Base-by-base conservation (phyloP, 2,113 vertebrate species). In the Papio anubis region DNA sequence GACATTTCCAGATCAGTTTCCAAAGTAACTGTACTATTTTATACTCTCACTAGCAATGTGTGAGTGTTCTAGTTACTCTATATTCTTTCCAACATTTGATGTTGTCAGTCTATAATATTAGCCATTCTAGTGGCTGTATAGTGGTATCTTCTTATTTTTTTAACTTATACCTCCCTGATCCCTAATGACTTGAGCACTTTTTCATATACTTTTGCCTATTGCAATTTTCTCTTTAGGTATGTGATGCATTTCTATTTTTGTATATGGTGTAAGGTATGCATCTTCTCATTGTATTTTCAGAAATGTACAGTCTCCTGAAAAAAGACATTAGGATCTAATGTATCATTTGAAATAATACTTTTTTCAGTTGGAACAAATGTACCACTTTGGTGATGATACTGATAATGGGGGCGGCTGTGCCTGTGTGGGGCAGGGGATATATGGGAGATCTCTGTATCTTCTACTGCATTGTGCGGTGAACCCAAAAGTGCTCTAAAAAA, bases 1-100 rank as follows among this genome's bases (percentile, higher is more conserved):
- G 61, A 96, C 57, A 73, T 90, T 91, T 90, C n/a, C 30, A 90
- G 59, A 32, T 83, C 50, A 61, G 40, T 83, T 68, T 88, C 50
- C 38, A 88, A 66, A 61, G 25, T 72, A 35, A 2, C 72, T 48
- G 23, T 45, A 43, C 52, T 12, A 17, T 76, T 92, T 72, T 68
- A n/a, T 59, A 73, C 20, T 73, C 83, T 85, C 21, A 32, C 45
- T 23, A 64, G 38, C 78, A 91, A 27, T 10, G 12, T 76, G 45
- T 43, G 32, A 43, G 25, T 30, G 20, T 79, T 90, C 27, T 55
- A 40, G 12, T 92, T 79, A 25, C 48, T 92, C 72, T 59, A 30
- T 0, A 23, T 72, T 38, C 48, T 73, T 52, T 43, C 48, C 40
- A 72, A 11, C 30, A 50, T 78, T 70, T 55, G 48, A 16, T n/a